Evolutionary conservation across 2,797 vertebrate genomes (phyloP), one percentile per base, ranked within the genome.

Genomic region (Coregonus suidteri): DNA sequence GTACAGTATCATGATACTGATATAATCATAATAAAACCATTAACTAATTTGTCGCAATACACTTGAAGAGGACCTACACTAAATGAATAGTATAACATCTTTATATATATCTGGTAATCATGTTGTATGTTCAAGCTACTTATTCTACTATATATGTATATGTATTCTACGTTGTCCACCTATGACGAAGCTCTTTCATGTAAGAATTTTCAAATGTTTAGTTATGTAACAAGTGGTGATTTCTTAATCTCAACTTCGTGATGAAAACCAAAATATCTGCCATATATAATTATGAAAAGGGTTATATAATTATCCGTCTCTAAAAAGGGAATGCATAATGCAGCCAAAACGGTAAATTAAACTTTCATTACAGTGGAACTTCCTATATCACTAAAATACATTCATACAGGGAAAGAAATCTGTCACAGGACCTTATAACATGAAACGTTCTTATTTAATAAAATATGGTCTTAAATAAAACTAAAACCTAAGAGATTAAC

Each of bases 151-250:
- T 6, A 20, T 9, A 64, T 56, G 31, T 34, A 11, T 47, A 47
- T 47, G 41, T 47, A 47, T 11, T 47, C 41, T 47, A 47, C 2
- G 15, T 54, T 70, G n/a, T 76, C 65, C 56, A 37, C 13, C 13
- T 16, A 54, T 18, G 66, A 51, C 65, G 51, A 69, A 74, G 62
- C 67, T 72, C 73, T 74, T 81, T 76, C 79, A 81, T 81, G 37
- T 35, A 64, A 75, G 37, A 54, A 56, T 34, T 34, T 20, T 52
- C n/a, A 15, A 47, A 13, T 37, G 41, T 77, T 68, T 71, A 30
- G 20, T 66, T 75, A n/a, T 9, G 70, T 20, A 34, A 47, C 41
- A 35, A 83, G 81, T 85, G 87, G 86, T 90, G 88, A 90, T 85
- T 88, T 87, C 71, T 83, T 89, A 88, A 88, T 84, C 78, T 79